These are phyloP conservation scores for Forbesichthys papilliferus DNA, from an alignment of 2,113 vertebrate species.

Conservation along the genomic window DNA sequence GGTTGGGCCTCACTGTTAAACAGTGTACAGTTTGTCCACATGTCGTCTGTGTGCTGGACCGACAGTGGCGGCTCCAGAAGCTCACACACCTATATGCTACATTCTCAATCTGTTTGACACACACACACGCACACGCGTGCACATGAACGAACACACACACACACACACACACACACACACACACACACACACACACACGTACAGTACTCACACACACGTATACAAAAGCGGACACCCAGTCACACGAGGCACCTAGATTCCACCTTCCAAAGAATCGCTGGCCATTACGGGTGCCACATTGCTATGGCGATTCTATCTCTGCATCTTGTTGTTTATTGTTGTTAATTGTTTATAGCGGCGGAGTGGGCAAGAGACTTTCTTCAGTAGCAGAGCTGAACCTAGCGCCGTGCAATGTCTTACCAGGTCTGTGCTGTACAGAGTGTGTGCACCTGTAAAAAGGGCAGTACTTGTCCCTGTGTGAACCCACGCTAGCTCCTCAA, in stretches of 20 bases:
- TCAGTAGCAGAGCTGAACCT: too few relatives aligned
- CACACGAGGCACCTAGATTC: background rate
- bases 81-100: conserved; percentile 73
- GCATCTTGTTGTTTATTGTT: too few relatives aligned
- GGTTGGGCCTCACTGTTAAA: conserved; percentile 71
- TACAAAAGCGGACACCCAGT: background rate
- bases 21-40: conserved; percentile 66
- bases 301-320: too few relatives aligned
- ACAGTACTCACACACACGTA: background rate
- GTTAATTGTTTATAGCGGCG: too few relatives aligned
- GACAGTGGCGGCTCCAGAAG: conserved; percentile 58
- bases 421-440: too few relatives aligned
- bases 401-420: too few relatives aligned
- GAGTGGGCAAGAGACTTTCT: too few relatives aligned
- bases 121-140: conserved; percentile 1
- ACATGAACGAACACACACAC: background rate
- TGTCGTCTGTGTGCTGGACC: conserved; percentile 58
- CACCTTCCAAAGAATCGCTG: too few relatives aligned
- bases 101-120: conserved; percentile 75
- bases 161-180: background rate
- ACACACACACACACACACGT: background rate
- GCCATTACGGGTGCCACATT: too few relatives aligned
- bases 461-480: background rate
- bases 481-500: background rate
- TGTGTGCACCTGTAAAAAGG: too few relatives aligned